Percentiles rank a stretch among this genome's conserved stretches.
Conservation (phyloP, 2,113 vertebrate genomes). For the Capreolus pygargus region DNA sequence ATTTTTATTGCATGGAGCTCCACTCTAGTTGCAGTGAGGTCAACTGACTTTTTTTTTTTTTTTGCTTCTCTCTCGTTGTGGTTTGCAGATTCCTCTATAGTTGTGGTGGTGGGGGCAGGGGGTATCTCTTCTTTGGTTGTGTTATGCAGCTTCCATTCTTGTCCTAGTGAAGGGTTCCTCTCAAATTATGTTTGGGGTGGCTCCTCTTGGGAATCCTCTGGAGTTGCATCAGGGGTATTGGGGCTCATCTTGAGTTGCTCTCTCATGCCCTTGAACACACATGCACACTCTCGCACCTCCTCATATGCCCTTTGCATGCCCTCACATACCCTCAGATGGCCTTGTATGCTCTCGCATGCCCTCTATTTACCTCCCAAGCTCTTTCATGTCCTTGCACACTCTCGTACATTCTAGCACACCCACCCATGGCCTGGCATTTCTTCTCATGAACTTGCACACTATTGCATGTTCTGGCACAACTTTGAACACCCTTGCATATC, state of each 20-base stretch:
- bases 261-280: not conserved
- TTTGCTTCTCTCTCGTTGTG: no score
- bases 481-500: rapidly evolving
- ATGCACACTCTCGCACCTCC: not conserved
- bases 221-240: not conserved
- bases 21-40: not conserved
- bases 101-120: no score
- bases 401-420: not conserved
- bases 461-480: not conserved
- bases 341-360: rapidly evolving
- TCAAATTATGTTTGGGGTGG: not conserved
- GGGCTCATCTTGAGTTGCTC: not conserved
- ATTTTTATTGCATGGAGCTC: not conserved
- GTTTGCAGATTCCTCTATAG: no score
- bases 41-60: not conserved
- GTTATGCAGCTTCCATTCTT: not conserved
- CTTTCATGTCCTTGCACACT: not conserved
- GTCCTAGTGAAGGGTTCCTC: not conserved
- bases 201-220: not conserved
- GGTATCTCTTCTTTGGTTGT: not conserved
- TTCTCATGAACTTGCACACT: not conserved
- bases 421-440: not conserved
- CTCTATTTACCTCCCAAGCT: not conserved
- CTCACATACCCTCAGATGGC: not conserved
- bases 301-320: not conserved